Conservation (phyloP, 2,797 vertebrate species). For the Eutrigla gurnardus region DNA sequence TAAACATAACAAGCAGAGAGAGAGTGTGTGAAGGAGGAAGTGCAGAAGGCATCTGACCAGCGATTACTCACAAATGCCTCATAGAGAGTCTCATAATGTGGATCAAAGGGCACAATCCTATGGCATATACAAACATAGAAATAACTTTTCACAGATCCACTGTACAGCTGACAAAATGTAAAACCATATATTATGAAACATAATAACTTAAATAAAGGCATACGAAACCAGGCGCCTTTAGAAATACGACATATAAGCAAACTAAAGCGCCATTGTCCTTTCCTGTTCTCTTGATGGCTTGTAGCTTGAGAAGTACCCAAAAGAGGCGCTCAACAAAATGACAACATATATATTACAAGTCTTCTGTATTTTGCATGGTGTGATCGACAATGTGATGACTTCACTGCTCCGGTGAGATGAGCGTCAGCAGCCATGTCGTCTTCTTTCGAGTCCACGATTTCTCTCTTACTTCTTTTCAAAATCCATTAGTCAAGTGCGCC, state of each 20-base stretch:
- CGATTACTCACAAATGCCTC: slow-evolving; percentile 26
- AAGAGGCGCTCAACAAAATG: slow-evolving; percentile 49
- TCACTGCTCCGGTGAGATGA: slow-evolving; percentile 50
- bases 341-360: slow-evolving; percentile 28
- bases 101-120: slow-evolving; percentile 39
- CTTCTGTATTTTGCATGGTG: slow-evolving; percentile 31
- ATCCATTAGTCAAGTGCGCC: slow-evolving; percentile 75
- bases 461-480: slow-evolving; percentile 46
- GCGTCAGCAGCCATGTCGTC: slow-evolving; percentile 32
- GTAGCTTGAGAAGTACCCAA: slow-evolving; percentile 59
- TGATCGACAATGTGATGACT: slow-evolving; percentile 18
- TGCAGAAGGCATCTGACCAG: slow-evolving; percentile 36
- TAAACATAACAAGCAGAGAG: slow-evolving; percentile 28
- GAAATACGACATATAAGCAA: slow-evolving; percentile 70
- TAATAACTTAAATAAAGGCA: slow-evolving; percentile 82
- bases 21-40: slow-evolving; percentile 50
- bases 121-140: slow-evolving; percentile 47
- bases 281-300: slow-evolving; percentile 66
- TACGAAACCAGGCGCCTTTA: slow-evolving; percentile 58
- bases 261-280: slow-evolving; percentile 51
- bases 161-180: slow-evolving; percentile 59
- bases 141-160: slow-evolving; percentile 63
- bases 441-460: slow-evolving; percentile 38
- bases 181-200: slow-evolving; percentile 64
- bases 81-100: slow-evolving; percentile 40